Percentiles rank a stretch among this genome's conserved stretches.
These are phyloP conservation scores for Agapornis canus DNA, from an alignment of 2,797 vertebrate species.

Conservation along the genomic window DNA sequence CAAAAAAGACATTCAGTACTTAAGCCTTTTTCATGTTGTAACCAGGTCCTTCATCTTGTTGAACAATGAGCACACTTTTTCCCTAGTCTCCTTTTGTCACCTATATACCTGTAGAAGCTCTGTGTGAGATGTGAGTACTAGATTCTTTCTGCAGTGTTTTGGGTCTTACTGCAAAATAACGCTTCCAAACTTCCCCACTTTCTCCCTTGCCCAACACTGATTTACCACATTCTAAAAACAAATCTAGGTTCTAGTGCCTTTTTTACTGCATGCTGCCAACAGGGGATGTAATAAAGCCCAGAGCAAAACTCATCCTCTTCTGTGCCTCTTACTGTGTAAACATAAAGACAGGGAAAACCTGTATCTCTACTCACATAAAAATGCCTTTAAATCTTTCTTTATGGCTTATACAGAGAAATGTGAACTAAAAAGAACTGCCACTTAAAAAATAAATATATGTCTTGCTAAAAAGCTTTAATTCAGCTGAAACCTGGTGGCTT, in stretches of 20 bases:
- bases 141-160: background rate
- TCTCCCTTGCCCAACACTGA: rapidly evolving
- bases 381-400: background rate
- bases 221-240: background rate
- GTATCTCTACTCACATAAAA: background rate
- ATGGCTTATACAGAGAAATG: background rate
- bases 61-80: background rate
- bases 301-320: background rate
- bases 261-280: background rate
- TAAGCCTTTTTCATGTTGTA: background rate
- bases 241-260: background rate
- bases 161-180: background rate
- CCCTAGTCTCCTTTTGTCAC: background rate
- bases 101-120: background rate
- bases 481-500: background rate
- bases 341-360: background rate
- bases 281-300: background rate
- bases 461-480: background rate
- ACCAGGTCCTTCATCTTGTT: background rate
- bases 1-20: background rate
- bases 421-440: background rate
- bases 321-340: background rate
- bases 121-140: background rate
- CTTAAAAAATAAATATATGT: background rate
- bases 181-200: background rate